Conservation (phyloP, 2,113 vertebrate species). For the Podilymbus podiceps region DNA sequence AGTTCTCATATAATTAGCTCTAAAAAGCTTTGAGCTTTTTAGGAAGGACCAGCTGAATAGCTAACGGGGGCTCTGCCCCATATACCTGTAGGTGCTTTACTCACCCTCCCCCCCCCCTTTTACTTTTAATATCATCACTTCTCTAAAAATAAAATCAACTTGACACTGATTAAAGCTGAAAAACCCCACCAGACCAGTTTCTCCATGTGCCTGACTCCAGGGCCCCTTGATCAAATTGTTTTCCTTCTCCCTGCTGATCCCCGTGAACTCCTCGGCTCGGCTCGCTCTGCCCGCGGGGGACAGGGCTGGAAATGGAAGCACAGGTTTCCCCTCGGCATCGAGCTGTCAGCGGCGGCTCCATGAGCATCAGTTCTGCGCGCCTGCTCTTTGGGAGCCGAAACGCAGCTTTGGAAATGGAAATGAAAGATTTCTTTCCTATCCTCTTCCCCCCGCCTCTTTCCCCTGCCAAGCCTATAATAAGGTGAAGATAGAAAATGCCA, state of each 20-base stretch:
- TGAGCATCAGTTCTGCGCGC: neutral
- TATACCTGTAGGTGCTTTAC: conserved; percentile 30
- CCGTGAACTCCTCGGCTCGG: conserved; percentile 23
- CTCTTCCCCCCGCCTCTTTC: neutral
- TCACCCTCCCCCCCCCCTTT: neutral
- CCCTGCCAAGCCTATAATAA: neutral
- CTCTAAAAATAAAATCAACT: conserved; percentile 68
- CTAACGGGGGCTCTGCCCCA: neutral
- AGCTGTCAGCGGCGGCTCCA: conserved; percentile 56
- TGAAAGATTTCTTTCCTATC: neutral
- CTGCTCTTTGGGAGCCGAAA: neutral
- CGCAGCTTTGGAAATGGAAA: neutral
- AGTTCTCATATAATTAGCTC: neutral
- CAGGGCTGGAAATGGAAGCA: conserved; percentile 70
- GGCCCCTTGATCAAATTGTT: conserved; percentile 74
- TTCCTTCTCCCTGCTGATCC: conserved; percentile 59
- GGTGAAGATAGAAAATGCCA: neutral
- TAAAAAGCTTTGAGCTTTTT: neutral
- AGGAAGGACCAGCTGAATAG: neutral
- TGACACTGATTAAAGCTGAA: conserved; percentile 76
- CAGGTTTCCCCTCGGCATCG: conserved; percentile 26
- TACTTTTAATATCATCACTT: conserved; percentile 36
- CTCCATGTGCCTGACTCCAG: conserved; percentile 61
- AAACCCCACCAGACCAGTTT: conserved; percentile 59
- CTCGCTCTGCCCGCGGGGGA: conserved; percentile 46